A percentile compares a stretch with the other conserved stretches of the same genome.
Conservation (phyloP, 2,888 invertebrate species). For the Linhomoeus sp. region DNA sequence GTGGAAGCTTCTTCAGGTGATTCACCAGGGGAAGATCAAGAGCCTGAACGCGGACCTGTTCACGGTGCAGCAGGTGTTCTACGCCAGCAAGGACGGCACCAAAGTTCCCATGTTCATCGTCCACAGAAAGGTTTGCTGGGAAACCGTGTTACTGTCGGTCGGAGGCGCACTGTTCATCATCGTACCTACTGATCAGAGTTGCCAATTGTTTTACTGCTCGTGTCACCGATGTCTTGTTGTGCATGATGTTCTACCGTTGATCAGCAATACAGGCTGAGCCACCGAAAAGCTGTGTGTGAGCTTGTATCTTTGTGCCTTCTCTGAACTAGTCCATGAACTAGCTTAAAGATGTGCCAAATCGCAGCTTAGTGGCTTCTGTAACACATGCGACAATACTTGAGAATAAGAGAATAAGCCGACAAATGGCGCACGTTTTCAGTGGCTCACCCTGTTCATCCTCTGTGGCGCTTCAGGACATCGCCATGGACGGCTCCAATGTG, state of each 20-base stretch:
- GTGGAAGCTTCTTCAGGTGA: slow-evolving; percentile 47
- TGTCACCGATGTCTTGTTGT: too few species aligned
- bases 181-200: too few species aligned
- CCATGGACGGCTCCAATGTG: slow-evolving; percentile 34
- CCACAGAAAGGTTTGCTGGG: slow-evolving; percentile 27
- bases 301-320: too few species aligned
- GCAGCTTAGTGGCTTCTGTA: too few species aligned
- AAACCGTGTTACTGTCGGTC: not conserved
- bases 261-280: slow-evolving; percentile 3
- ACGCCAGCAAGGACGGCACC: slow-evolving; percentile 72
- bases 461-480: too few species aligned
- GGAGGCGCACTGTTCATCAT: not conserved
- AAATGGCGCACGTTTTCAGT: not conserved
- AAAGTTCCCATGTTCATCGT: slow-evolving; percentile 85
- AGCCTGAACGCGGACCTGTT: slow-evolving; percentile 58
- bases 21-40: slow-evolving; percentile 62
- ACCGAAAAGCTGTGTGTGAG: too few species aligned
- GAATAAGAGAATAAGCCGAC: too few species aligned
- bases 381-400: too few species aligned
- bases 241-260: too few species aligned
- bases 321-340: too few species aligned
- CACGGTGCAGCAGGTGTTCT: slow-evolving; percentile 72
- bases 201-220: too few species aligned
- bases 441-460: not conserved
- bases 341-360: too few species aligned